These are phyloP conservation scores for Gnathonemus echidnorhynchus DNA, from an alignment of 2,113 vertebrate species.

Conservation along the genomic window DNA sequence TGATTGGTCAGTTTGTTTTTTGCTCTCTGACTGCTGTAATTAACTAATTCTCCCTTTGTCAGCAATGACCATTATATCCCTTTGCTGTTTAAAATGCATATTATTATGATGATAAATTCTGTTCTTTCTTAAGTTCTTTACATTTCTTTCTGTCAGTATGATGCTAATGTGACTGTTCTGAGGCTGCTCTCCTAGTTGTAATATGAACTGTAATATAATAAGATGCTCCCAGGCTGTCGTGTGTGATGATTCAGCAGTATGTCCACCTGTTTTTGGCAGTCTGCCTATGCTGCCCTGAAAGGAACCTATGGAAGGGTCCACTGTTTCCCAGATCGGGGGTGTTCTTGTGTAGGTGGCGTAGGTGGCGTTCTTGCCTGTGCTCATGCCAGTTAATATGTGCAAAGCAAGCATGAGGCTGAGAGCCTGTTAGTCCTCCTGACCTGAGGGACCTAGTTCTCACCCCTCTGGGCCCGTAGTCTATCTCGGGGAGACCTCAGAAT, in stretches of 20 bases:
- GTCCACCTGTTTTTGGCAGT: neutral
- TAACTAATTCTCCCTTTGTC: neutral
- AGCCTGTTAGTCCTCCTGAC: neutral
- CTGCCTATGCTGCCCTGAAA: neutral
- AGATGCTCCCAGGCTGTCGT: neutral
- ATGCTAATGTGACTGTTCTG: neutral
- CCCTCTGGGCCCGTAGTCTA: neutral
- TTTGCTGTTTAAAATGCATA: neutral
- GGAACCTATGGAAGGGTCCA: neutral
- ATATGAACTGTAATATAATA: neutral
- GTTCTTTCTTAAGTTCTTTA: neutral
- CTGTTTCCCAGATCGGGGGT: neutral
- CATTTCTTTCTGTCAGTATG: neutral
- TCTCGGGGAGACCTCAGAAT: neutral
- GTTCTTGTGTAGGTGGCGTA: neutral
- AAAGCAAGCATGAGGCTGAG: neutral
- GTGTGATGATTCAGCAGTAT: neutral
- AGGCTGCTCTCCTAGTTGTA: neutral
- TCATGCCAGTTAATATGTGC: neutral
- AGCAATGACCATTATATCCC: neutral
- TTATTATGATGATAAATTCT: neutral
- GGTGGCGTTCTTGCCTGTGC: neutral
- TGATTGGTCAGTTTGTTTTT: neutral
- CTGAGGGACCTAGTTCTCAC: neutral
- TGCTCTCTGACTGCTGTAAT: neutral